phyloP scores from a whole-genome alignment of 2,113 vertebrate species.

The Microcebus griseorufus region DNA sequence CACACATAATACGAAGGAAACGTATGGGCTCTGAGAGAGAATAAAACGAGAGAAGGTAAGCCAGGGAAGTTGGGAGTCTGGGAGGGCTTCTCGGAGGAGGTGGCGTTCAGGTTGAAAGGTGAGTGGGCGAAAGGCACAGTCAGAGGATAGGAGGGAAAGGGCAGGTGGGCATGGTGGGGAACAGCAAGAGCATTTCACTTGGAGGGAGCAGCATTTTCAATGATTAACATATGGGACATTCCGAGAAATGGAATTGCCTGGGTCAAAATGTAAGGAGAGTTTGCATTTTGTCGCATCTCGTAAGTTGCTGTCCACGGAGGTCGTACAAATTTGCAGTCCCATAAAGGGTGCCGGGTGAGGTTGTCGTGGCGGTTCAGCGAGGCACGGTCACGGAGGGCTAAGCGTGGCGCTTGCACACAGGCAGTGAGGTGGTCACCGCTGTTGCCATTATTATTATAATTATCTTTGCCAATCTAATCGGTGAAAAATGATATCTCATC shows the following conservation, averaged over 20 bases:
- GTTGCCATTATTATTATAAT: constrained; percentile 50
- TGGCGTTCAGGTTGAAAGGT: background rate
- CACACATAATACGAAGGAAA: background rate
- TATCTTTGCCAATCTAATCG: constrained; percentile 67
- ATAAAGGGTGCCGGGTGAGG: background rate
- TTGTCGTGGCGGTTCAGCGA: background rate
- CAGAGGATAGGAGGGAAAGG: background rate
- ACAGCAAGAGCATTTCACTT: background rate
- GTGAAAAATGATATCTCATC: constrained; percentile 73
- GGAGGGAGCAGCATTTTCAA: background rate
- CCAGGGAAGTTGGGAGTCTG: background rate
- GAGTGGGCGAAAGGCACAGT: background rate
- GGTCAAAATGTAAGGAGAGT: constrained; percentile 29
- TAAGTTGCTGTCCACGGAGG: background rate
- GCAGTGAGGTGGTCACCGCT: background rate
- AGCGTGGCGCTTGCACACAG: rapidly evolving
- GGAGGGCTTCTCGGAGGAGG: background rate
- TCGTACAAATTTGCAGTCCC: background rate
- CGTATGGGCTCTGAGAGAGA: background rate
- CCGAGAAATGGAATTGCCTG: background rate
- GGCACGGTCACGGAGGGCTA: background rate
- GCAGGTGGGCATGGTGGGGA: background rate
- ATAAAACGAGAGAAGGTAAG: background rate
- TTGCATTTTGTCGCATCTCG: background rate
- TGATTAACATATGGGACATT: background rate